A percentile compares a stretch with the other conserved stretches of the same genome.
Evolutionary conservation across 2,888 invertebrate species (phyloP).

Genomic region (Petrolisthes manimaculis): DNA sequence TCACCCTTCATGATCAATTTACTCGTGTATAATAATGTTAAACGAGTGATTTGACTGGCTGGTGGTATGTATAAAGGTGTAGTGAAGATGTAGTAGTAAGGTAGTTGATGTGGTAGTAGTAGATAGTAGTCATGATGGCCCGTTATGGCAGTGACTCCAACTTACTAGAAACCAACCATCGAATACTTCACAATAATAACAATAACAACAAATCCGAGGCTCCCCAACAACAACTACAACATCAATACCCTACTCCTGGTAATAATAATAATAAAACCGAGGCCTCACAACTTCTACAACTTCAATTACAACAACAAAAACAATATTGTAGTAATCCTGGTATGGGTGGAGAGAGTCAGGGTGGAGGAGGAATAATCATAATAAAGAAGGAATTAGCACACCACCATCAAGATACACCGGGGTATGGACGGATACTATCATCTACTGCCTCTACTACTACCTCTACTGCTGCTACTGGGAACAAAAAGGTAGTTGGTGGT

Average conservation of each 20-base stretch:
- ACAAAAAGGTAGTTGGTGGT: not conserved
- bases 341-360: slow-evolving; percentile 37
- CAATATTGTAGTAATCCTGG: slow-evolving; percentile 39
- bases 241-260: no score
- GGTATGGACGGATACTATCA: slow-evolving; percentile 45
- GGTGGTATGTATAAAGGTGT: not conserved
- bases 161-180: slow-evolving; percentile 52
- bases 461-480: no score
- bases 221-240: no score
- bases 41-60: slow-evolving; percentile 8
- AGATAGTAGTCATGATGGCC: slow-evolving; percentile 41
- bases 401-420: slow-evolving; percentile 17
- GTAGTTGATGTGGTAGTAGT: not conserved
- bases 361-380: not conserved
- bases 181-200: slow-evolving; percentile 37
- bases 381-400: no score
- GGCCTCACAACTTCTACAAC: no score
- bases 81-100: slow-evolving; percentile 39
- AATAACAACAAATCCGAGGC: slow-evolving; percentile 44
- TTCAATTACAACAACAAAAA: no score
- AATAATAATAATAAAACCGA: no score
- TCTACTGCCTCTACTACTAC: no score
- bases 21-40: not conserved
- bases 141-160: slow-evolving; percentile 54
- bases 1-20: slow-evolving; percentile 21